These are phyloP conservation scores for Acanthurus lineatus DNA, from an alignment of 2,797 vertebrate genomes.

Conservation along the genomic window DNA sequence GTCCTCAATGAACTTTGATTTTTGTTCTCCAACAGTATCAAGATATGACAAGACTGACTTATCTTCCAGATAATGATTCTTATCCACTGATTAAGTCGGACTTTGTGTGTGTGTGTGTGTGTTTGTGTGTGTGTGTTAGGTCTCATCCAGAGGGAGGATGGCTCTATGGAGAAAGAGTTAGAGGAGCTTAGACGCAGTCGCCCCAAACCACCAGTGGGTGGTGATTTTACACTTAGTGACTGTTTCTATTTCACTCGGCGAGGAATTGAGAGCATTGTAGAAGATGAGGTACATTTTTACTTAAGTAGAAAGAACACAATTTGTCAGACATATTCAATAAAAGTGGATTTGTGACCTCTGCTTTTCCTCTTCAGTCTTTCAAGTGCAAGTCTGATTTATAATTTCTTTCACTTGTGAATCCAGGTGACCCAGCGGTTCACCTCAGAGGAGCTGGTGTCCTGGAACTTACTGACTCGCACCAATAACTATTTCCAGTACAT, in stretches of 20 bases:
- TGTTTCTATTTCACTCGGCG: conserved; percentile 94
- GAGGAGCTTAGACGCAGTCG: conserved; percentile 86
- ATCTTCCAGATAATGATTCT: conserved; percentile 21
- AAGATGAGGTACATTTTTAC: conserved; percentile 87
- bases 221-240: conserved; percentile 93
- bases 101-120: conserved; percentile 17
- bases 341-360: neutral
- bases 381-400: neutral
- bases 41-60: conserved; percentile 12
- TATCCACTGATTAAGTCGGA: conserved; percentile 26
- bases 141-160: conserved; percentile 92
- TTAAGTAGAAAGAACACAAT: neutral
- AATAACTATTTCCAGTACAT: conserved; percentile 95
- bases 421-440: conserved; percentile 94
- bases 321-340: neutral
- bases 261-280: conserved; percentile 95
- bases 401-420: neutral
- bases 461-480: conserved; percentile 97
- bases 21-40: neutral
- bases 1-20: conserved; percentile 32
- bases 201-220: conserved; percentile 81
- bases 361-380: neutral
- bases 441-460: conserved; percentile 95
- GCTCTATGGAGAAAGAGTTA: conserved; percentile 94
- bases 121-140: conserved; percentile 77